Percentiles rank a stretch among this genome's conserved stretches.
Evolutionary conservation across 2,888 invertebrate genomes (phyloP).

Genomic region (Abrostola tripartita): DNA sequence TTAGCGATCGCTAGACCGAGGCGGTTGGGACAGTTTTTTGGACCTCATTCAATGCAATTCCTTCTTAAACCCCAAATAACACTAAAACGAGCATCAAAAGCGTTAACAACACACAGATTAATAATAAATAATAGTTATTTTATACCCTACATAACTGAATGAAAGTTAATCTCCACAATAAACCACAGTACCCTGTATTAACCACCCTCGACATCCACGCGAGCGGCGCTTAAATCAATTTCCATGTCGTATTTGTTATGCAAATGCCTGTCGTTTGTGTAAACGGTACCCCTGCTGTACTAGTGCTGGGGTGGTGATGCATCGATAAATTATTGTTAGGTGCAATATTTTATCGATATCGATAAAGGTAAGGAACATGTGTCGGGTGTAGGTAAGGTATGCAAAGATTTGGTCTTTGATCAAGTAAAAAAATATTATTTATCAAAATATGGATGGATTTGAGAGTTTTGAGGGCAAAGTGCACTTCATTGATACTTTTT

Average conservation of each 20-base stretch:
- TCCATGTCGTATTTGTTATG: constrained; percentile 78
- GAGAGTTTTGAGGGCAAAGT: too few species aligned
- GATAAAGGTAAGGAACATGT: background rate
- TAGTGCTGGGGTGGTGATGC: constrained; percentile 51
- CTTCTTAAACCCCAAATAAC: too few species aligned
- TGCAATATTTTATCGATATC: constrained; percentile 1
- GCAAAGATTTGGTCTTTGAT: too few species aligned
- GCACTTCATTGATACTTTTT: too few species aligned
- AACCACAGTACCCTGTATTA: constrained; percentile 29
- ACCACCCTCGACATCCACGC: constrained; percentile 37
- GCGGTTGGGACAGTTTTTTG: too few species aligned
- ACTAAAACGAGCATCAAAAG: too few species aligned
- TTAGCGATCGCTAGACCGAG: too few species aligned
- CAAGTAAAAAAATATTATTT: too few species aligned
- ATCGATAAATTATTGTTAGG: constrained; percentile 28
- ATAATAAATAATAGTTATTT: background rate
- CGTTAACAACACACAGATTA: too few species aligned
- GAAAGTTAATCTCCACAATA: background rate
- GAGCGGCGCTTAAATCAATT: constrained; percentile 82
- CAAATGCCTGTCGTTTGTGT: constrained; percentile 66
- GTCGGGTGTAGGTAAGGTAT: too few species aligned
- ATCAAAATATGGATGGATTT: too few species aligned
- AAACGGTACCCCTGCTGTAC: constrained; percentile 37
- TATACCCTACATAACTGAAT: background rate
- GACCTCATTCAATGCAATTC: too few species aligned